These are phyloP conservation scores for Trichopoda pennipes DNA, from an alignment of 2,888 invertebrate genomes.

Conservation along the genomic window DNA sequence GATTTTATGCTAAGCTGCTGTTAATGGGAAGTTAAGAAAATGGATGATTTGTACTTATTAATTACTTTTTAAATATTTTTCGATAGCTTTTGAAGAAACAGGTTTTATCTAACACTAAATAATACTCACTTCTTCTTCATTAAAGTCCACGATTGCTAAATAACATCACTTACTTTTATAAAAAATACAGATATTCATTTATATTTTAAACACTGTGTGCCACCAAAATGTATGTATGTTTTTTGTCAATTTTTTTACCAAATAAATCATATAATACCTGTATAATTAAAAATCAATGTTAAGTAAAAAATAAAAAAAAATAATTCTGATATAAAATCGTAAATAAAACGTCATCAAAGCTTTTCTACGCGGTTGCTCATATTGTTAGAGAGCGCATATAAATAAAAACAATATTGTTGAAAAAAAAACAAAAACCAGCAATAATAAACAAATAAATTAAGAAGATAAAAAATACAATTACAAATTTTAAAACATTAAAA, in stretches of 20 bases:
- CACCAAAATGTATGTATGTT: no score
- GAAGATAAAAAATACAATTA: slow-evolving; percentile 7
- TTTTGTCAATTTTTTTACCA: background rate
- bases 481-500: slow-evolving; percentile 19
- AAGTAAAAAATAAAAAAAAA: slow-evolving; percentile 5
- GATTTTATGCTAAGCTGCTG: no score
- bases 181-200: no score
- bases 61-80: no score
- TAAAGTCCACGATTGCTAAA: no score
- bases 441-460: slow-evolving; percentile 13
- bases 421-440: slow-evolving; percentile 28
- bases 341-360: slow-evolving; percentile 10
- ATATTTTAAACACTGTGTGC: no score
- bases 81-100: no score
- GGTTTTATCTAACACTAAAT: no score
- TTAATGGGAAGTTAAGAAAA: no score
- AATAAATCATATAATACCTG: slow-evolving; percentile 69
- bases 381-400: background rate
- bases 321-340: slow-evolving; percentile 20
- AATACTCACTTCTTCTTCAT: no score
- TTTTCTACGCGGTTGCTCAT: background rate
- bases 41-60: no score
- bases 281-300: slow-evolving; percentile 74
- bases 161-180: no score
- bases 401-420: background rate